Base-by-base conservation (phyloP, 1,140 invertebrate genomes). In the Phymorhynchus buccinoides region DNA sequence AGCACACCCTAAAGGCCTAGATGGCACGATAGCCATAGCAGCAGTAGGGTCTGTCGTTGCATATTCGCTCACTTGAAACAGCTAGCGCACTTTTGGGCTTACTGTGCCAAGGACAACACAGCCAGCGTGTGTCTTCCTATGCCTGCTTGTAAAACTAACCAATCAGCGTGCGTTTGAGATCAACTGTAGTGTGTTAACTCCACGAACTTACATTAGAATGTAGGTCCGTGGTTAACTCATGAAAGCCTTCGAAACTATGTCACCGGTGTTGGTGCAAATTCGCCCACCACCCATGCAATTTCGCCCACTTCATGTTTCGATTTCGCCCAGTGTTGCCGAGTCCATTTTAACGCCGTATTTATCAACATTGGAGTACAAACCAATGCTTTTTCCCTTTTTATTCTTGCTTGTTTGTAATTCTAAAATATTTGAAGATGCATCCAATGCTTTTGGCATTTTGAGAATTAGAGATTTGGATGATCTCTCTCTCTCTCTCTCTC, bases 161-260 rank as follows among this genome's bases (percentile, higher is more conserved):
- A 68, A 68, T 68, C 66, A 68, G 66, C 66, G 7, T 7, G 66
- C 7, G 66, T 68, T 73, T 73, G 30, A 73, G 71, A 73, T 32
- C 30, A 12, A 12, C 37, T 35, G 37, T 32, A 73, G 71, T 73
- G 32, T 73, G 71, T 73, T 32, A 73, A 73, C 71, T 73, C 71
- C n/a, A n/a, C n/a, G n/a, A n/a, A n/a, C n/a, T n/a, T n/a, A n/a
- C n/a, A n/a, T n/a, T n/a, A n/a, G n/a, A n/a, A n/a, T n/a, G n/a
- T n/a, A n/a, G n/a, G n/a, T n/a, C n/a, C n/a, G n/a, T 73, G 32
- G 71, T 73, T 32, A 73, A 73, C 71, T 73, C 71, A 73, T 73
- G 71, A 73, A 73, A 12, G 71, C 30, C 35, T 73, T 73, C 30
- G n/a, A 12, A 27, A 14, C 56, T 73, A 73, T 32, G 14, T 3